A percentile compares a stretch with the other conserved stretches of the same genome.
These are phyloP conservation scores for Ictalurus furcatus DNA, from an alignment of 2,113 vertebrate species.

Conservation along the genomic window DNA sequence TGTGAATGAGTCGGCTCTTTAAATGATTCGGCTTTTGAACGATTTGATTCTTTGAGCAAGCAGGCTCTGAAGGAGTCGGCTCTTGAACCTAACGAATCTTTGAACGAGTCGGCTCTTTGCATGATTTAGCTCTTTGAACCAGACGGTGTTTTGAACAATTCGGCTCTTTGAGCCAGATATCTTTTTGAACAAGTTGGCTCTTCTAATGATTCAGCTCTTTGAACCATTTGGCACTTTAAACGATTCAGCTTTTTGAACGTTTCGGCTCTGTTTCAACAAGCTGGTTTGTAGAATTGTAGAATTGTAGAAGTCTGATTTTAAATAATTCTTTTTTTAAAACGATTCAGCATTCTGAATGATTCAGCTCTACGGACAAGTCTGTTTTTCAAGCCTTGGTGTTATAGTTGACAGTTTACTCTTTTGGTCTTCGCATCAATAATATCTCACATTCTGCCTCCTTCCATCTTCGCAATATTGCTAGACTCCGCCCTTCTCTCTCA, in stretches of 20 bases:
- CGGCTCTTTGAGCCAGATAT: background rate
- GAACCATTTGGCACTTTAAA: background rate
- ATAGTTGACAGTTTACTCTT: too few relatives aligned
- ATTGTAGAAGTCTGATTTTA: background rate
- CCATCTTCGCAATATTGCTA: too few relatives aligned
- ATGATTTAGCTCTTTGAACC: background rate
- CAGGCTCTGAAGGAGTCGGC: background rate
- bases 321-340: background rate
- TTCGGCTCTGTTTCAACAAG: background rate
- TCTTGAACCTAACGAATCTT: background rate
- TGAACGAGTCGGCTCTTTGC: background rate
- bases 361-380: background rate
- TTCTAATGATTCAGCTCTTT: too few relatives aligned
- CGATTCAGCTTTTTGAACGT: background rate
- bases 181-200: background rate
- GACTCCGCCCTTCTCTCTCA: too few relatives aligned
- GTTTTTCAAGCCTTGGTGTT: too few relatives aligned
- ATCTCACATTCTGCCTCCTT: too few relatives aligned
- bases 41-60: background rate
- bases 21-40: background rate
- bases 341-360: background rate
- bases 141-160: background rate
- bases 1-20: background rate
- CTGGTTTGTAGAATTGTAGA: background rate
- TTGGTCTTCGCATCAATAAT: too few relatives aligned